phyloP scores from a whole-genome alignment of 2,888 invertebrate genomes.

The Watsonalla cultraria region DNA sequence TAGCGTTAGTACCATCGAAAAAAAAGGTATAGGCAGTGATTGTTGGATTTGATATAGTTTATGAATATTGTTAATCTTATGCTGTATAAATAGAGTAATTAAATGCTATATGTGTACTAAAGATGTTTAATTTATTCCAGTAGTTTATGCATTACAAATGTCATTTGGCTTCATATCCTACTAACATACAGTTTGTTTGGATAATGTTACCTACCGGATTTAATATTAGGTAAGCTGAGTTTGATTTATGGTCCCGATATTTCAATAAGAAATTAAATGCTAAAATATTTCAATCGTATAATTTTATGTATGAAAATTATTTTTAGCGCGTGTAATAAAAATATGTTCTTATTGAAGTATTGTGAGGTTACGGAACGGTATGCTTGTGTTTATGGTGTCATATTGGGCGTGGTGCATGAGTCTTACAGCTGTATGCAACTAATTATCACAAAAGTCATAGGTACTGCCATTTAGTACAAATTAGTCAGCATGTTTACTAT shows the following conservation, averaged over 20 bases:
- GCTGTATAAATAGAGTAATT: slow-evolving; percentile 79
- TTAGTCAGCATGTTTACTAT: neutral
- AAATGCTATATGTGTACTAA: slow-evolving; percentile 77
- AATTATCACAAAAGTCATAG: neutral
- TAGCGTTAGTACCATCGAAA: slow-evolving; percentile 73
- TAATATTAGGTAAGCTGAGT: slow-evolving; percentile 63
- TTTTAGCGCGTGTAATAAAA: neutral
- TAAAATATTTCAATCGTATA: neutral
- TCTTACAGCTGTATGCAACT: slow-evolving; percentile 11
- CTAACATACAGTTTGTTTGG: slow-evolving; percentile 41
- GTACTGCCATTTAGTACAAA: neutral
- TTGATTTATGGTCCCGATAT: slow-evolving; percentile 41
- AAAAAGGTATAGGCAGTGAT: slow-evolving; percentile 73
- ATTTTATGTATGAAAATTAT: neutral
- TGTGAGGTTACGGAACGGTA: slow-evolving; percentile 7
- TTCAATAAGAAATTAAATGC: slow-evolving; percentile 39
- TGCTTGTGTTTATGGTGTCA: slow-evolving; percentile 24
- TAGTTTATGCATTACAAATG: slow-evolving; percentile 39
- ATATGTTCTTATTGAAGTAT: slow-evolving; percentile 37
- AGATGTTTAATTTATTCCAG: slow-evolving; percentile 71
- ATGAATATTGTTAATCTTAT: slow-evolving; percentile 78
- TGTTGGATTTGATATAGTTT: slow-evolving; percentile 80
- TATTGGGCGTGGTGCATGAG: slow-evolving; percentile 34
- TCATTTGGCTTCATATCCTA: slow-evolving; percentile 43
- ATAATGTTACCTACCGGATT: slow-evolving; percentile 43